Evolutionary conservation across 2,113 vertebrate genomes (phyloP), one percentile per base, ranked within the genome.

Genomic region (Sarotherodon lohbergeri): DNA sequence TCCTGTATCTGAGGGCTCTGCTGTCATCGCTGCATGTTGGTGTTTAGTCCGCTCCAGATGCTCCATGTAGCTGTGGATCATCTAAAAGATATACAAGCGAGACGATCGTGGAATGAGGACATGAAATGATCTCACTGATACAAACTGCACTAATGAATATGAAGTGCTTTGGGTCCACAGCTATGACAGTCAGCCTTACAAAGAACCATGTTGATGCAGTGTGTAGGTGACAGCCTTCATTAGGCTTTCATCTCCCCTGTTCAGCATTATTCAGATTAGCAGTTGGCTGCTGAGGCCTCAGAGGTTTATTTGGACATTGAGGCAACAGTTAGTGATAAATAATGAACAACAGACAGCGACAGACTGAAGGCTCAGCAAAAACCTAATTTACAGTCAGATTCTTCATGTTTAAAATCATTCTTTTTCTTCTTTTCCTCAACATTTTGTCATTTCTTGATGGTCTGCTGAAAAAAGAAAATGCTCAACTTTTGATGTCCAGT

Each of bases 41-140:
- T 98, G 96, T 97, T 99, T 99, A 68, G 96, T 97, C 89, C 98
- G 97, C 95, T 99, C 99, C 96, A 99, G 96, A 91, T 99, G 99
- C 91, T 99, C 99, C 99, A 99, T 99, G 86, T 99, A 99, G 97
- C 98, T 99, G 96, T 99, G 99, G 94, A 99, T 99, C 98, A 99
- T 99, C 99, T 99, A 94, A 61, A 89, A 88, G 43, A 17, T 4
- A 50, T 0, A 52, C 3, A 14, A n/a, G 55, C 43, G 1, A 73
- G 1, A 52, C 10, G 4, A 63, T 27, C 2, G 24, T 32, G 56
- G 56, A 59, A 32, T 76, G 29, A 78, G 43, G 61, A 9, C 8
- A 46, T 9, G 13, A 86, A 52, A 41, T 54, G 9, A 80, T 22
- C 46, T n/a, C 12, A 36, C 5, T 29, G n/a, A 85, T 41, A 19